Conservation (phyloP, 2,113 vertebrate species). For the Xiphophorus hellerii region DNA sequence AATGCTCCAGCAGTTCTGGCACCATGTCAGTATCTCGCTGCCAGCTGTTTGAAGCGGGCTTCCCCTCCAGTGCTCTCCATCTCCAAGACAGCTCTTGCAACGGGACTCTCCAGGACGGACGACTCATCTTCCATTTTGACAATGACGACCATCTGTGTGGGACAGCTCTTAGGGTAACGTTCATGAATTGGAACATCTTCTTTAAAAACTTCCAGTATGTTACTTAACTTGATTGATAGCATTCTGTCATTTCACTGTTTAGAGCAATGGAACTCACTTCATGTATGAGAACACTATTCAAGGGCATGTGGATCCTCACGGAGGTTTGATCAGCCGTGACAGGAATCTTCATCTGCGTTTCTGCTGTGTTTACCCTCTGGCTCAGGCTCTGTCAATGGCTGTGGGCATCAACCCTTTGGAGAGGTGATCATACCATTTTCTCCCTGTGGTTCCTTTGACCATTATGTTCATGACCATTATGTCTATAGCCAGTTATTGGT, state of each 20-base stretch:
- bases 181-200: background rate
- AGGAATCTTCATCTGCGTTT: constrained; percentile 44
- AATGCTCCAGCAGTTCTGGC: constrained; percentile 58
- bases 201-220: background rate
- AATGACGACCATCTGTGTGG: constrained; percentile 64
- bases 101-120: constrained; percentile 55
- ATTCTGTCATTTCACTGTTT: background rate
- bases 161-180: constrained; percentile 61
- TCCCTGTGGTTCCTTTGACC: background rate
- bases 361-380: constrained; percentile 53
- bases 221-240: background rate
- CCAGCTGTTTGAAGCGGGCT: constrained; percentile 74
- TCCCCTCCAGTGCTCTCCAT: constrained; percentile 54
- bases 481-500: background rate
- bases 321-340: constrained; percentile 35
- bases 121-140: constrained; percentile 69
- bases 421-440: constrained; percentile 41
- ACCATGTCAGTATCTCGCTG: constrained; percentile 75
- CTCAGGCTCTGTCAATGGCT: constrained; percentile 44
- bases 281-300: constrained; percentile 57
- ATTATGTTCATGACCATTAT: background rate
- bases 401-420: constrained; percentile 65
- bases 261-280: constrained; percentile 67
- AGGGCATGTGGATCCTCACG: constrained; percentile 25
- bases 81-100: constrained; percentile 67